phyloP scores from a whole-genome alignment of 92 coral and sea anemone species.

The Nematostella vectensis region DNA sequence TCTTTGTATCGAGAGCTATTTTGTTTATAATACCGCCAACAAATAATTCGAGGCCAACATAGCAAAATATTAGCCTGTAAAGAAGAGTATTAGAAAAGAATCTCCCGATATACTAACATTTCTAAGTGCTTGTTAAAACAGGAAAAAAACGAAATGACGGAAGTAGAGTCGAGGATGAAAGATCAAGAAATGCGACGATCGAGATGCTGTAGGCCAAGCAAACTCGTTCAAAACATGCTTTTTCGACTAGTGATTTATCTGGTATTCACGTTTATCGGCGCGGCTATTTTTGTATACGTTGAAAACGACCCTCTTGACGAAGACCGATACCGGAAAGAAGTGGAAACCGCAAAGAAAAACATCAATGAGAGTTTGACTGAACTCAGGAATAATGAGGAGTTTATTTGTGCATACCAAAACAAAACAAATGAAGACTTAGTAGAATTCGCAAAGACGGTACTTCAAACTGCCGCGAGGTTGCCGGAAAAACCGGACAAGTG shows the following conservation, averaged over 20 bases:
- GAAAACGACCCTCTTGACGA: slow-evolving; percentile 16
- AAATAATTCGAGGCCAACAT: too few relatives aligned
- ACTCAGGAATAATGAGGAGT: neutral
- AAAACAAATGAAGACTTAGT: slow-evolving; percentile 8
- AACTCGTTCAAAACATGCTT: neutral
- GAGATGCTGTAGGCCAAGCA: too few relatives aligned
- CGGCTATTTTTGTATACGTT: slow-evolving; percentile 6
- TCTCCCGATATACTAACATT: too few relatives aligned
- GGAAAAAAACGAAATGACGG: too few relatives aligned
- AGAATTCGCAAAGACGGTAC: slow-evolving; percentile 2
- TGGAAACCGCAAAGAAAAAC: neutral
- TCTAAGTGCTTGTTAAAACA: too few relatives aligned
- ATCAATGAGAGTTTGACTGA: neutral
- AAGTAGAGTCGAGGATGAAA: too few relatives aligned
- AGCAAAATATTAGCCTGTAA: too few relatives aligned
- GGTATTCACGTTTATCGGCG: slow-evolving; percentile 10
- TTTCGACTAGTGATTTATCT: slow-evolving; percentile 6
- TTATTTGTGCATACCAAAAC: neutral
- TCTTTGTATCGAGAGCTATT: too few relatives aligned
- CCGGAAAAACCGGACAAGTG: slow-evolving; percentile 11
- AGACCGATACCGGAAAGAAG: neutral
- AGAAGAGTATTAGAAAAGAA: too few relatives aligned
- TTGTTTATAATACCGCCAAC: too few relatives aligned
- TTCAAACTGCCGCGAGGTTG: neutral
- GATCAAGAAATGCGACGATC: too few relatives aligned